These are phyloP conservation scores for Latrodectus geometricus DNA, from an alignment of 1,140 invertebrate genomes.

Conservation along the genomic window DNA sequence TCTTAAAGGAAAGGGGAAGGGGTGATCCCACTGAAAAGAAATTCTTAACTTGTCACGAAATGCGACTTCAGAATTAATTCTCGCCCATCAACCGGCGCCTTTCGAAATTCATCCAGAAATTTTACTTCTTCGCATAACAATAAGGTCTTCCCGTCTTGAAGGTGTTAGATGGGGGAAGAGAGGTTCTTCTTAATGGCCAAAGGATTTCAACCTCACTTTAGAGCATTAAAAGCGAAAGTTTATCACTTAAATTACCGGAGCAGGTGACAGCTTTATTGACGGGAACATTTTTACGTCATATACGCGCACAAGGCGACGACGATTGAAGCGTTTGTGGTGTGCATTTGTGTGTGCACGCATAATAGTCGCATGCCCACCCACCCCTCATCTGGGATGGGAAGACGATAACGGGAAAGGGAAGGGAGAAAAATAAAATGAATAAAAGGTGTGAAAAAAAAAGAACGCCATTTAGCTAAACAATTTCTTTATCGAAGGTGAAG, in stretches of 20 bases:
- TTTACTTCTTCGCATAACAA: constrained; percentile 53
- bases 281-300: constrained; percentile 54
- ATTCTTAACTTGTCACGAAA: constrained; percentile 51
- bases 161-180: not conserved
- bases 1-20: not conserved
- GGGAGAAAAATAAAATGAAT: not conserved
- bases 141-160: constrained; percentile 13
- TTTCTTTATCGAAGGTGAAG: constrained; percentile 24
- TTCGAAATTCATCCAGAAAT: constrained; percentile 37
- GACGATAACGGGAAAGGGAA: not conserved
- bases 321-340: not conserved
- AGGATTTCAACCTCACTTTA: constrained; percentile 58
- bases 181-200: constrained; percentile 41
- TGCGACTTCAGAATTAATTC: constrained; percentile 35
- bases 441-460: not conserved
- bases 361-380: not conserved
- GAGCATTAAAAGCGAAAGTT: constrained; percentile 54
- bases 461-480: constrained; percentile 41
- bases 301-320: constrained; percentile 3
- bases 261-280: constrained; percentile 59
- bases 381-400: too few species aligned
- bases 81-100: constrained; percentile 9
- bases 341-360: not conserved
- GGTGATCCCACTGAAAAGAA: not conserved
- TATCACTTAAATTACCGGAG: constrained; percentile 54